Conservation (phyloP, 2,113 vertebrate genomes). For the Eulacestoma nigropectus region DNA sequence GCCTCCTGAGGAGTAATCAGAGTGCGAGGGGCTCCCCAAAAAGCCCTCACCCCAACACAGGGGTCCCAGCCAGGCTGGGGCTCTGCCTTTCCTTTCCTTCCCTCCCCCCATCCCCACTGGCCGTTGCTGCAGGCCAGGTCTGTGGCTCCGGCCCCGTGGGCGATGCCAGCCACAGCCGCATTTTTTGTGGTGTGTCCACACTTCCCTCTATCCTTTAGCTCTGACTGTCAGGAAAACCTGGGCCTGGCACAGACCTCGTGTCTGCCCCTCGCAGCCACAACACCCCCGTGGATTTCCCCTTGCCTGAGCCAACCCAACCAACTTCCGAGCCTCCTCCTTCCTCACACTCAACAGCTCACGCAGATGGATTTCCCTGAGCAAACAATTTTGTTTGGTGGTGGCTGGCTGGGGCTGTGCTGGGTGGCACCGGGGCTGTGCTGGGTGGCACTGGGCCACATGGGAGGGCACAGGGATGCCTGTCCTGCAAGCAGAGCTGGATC, state of each 20-base stretch:
- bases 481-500: not conserved
- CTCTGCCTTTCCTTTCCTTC: not conserved
- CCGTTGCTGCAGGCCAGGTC: not conserved
- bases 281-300: not conserved
- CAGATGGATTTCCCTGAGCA: not conserved
- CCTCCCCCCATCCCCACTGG: not conserved
- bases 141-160: fast-evolving
- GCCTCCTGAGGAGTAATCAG: fast-evolving
- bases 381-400: not conserved
- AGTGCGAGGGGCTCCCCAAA: not conserved
- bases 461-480: fast-evolving
- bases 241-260: not conserved
- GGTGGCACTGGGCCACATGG: not conserved
- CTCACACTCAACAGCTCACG: not conserved
- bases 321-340: not conserved
- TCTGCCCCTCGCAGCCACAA: not conserved
- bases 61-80: not conserved
- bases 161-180: not conserved
- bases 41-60: not conserved
- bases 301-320: not conserved
- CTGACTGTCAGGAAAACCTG: not conserved
- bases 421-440: not conserved
- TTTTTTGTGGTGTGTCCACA: not conserved
- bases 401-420: not conserved
- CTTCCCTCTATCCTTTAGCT: not conserved